Evolutionary conservation across 2,888 invertebrate genomes (phyloP).

Genomic region (Xestoiulus laeticollis): DNA sequence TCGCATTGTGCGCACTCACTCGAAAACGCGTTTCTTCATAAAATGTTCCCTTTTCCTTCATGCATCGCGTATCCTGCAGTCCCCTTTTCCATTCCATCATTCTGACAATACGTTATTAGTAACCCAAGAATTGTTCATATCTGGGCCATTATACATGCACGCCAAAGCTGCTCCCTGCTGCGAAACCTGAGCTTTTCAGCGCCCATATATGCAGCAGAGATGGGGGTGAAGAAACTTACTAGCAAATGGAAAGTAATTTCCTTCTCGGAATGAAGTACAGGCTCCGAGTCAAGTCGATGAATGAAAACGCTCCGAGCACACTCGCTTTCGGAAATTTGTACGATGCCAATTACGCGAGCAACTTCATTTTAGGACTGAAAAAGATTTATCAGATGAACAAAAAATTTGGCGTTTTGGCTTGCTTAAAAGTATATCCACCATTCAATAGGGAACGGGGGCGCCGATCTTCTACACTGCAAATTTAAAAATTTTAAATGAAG

Average conservation of each 20-base stretch:
- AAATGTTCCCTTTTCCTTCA: background rate
- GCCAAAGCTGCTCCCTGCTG: background rate
- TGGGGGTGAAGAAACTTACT: background rate
- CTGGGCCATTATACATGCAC: background rate
- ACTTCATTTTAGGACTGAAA: too few relatives aligned
- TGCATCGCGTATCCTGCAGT: background rate
- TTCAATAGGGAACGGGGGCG: too few relatives aligned
- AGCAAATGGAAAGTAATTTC: slow-evolving; percentile 9
- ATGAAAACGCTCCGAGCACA: too few relatives aligned
- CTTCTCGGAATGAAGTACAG: background rate
- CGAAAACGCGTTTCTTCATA: background rate
- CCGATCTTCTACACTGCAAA: too few relatives aligned
- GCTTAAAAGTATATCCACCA: too few relatives aligned
- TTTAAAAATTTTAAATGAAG: too few relatives aligned
- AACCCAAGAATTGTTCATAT: slow-evolving; percentile 9
- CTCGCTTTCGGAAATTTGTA: too few relatives aligned
- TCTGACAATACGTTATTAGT: slow-evolving; percentile 9
- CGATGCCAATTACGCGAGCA: too few relatives aligned
- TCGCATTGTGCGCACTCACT: slow-evolving; percentile 1
- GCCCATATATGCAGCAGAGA: background rate
- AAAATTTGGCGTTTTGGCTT: too few relatives aligned
- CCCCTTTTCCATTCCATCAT: background rate
- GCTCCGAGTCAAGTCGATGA: too few relatives aligned
- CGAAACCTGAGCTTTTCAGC: background rate
- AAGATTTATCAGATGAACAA: too few relatives aligned